Percentiles rank a stretch among this genome's conserved stretches.
Conservation (phyloP, 1,140 invertebrate species). For the Diploscapter pachys region DNA sequence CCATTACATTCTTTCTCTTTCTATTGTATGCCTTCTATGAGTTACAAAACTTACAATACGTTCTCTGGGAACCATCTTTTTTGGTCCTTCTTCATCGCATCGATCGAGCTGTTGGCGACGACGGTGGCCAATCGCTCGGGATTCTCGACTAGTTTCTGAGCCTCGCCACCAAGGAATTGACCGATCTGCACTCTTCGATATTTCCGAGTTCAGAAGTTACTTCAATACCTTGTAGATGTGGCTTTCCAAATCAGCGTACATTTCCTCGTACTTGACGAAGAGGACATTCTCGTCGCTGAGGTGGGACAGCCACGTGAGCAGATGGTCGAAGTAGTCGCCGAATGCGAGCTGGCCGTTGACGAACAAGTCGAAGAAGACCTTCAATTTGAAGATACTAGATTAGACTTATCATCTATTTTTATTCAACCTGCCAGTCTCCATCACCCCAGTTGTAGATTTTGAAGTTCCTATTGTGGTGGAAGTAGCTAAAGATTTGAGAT, state of each 20-base stretch:
- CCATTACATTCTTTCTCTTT: too few species aligned
- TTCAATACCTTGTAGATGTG: constrained; percentile 38
- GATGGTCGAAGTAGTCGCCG: constrained; percentile 60
- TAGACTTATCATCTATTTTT: too few species aligned
- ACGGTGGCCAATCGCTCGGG: constrained; percentile 35
- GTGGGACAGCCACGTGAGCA: constrained; percentile 55
- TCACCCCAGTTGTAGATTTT: constrained; percentile 53
- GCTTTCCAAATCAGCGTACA: constrained; percentile 46
- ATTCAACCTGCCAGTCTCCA: constrained; percentile 36
- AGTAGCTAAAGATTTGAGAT: constrained; percentile 41
- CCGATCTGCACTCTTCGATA: constrained; percentile 37
- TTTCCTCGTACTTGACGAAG: constrained; percentile 58
- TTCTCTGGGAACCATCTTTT: constrained; percentile 51
- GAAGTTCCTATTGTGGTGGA: constrained; percentile 56
- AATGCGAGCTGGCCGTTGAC: constrained; percentile 56
- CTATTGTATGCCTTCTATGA: too few species aligned
- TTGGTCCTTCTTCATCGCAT: constrained; percentile 56
- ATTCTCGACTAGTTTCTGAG: constrained; percentile 44
- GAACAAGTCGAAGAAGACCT: constrained; percentile 59
- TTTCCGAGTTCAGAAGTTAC: background rate
- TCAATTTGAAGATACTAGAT: constrained; percentile 19
- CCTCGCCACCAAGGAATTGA: constrained; percentile 52
- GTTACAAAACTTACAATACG: constrained; percentile 48
- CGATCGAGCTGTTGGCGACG: constrained; percentile 46
- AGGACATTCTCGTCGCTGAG: constrained; percentile 53